These are phyloP conservation scores for Bombus sibiricus DNA, from an alignment of 1,140 invertebrate species.

Conservation along the genomic window DNA sequence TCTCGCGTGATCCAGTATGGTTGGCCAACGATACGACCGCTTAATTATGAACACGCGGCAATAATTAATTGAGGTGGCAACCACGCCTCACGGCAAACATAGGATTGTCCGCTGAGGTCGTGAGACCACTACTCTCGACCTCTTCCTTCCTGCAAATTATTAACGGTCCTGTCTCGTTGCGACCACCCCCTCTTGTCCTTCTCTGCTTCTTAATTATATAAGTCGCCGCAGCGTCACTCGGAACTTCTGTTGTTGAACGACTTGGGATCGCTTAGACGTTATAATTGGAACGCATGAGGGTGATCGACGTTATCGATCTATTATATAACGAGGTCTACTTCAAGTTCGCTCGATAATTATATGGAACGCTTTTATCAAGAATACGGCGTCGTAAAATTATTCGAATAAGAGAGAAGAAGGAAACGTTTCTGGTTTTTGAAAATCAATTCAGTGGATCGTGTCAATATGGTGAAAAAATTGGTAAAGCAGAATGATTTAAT, in stretches of 20 bases:
- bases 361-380: neutral
- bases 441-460: neutral
- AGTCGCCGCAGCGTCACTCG: neutral
- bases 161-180: slow-evolving; percentile 56
- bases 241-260: slow-evolving; percentile 28
- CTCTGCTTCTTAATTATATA: slow-evolving; percentile 55
- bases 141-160: slow-evolving; percentile 49
- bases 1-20: slow-evolving; percentile 17
- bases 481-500: neutral
- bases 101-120: slow-evolving; percentile 42
- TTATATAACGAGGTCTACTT: slow-evolving; percentile 1
- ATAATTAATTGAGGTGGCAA: slow-evolving; percentile 58
- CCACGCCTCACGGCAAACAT: slow-evolving; percentile 42
- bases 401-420: neutral
- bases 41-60: slow-evolving; percentile 62
- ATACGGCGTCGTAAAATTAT: neutral
- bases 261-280: neutral
- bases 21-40: slow-evolving; percentile 20
- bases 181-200: neutral
- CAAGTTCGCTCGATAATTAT: slow-evolving; percentile 20
- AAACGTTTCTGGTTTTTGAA: neutral
- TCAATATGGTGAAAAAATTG: neutral
- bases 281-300: neutral
- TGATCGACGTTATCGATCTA: slow-evolving; percentile 19
- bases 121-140: neutral